Conservation (phyloP, 2,888 invertebrate genomes). For the Philereme transversata region DNA sequence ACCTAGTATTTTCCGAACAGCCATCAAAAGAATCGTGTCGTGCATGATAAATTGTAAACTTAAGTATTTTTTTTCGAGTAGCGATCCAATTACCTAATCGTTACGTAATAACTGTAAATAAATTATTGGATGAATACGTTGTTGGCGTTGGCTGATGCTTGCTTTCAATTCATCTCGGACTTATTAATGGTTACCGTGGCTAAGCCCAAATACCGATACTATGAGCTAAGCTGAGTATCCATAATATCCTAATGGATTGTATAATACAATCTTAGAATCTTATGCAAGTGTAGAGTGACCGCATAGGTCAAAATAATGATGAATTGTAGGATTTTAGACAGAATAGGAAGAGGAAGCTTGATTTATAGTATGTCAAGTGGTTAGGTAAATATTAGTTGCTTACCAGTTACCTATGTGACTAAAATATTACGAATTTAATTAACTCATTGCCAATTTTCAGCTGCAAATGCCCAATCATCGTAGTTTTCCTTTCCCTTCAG, state of each 20-base stretch:
- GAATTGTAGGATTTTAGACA: conserved; percentile 44
- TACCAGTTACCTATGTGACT: no score
- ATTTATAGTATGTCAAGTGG: conserved; percentile 2
- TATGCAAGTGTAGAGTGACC: conserved; percentile 33
- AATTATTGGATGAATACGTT: no score
- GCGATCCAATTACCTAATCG: no score
- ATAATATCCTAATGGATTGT: conserved; percentile 13
- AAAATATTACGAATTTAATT: no score
- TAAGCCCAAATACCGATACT: conserved; percentile 34
- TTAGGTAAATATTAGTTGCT: conserved; percentile 4
- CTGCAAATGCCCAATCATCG: no score
- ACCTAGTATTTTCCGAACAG: no score
- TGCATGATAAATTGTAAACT: no score
- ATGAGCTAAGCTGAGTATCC: conserved; percentile 28
- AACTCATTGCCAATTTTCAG: no score
- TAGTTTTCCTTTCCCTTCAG: no score
- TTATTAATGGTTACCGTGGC: not conserved
- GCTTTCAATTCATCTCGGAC: not conserved
- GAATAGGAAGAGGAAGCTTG: conserved; percentile 23
- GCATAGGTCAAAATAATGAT: conserved; percentile 43
- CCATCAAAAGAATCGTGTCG: no score
- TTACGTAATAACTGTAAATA: no score
- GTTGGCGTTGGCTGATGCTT: not conserved
- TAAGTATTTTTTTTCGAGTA: no score
- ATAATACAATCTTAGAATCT: conserved; percentile 11